phyloP scores from a whole-genome alignment of 2,113 vertebrate genomes.

The Capreolus pygargus region DNA sequence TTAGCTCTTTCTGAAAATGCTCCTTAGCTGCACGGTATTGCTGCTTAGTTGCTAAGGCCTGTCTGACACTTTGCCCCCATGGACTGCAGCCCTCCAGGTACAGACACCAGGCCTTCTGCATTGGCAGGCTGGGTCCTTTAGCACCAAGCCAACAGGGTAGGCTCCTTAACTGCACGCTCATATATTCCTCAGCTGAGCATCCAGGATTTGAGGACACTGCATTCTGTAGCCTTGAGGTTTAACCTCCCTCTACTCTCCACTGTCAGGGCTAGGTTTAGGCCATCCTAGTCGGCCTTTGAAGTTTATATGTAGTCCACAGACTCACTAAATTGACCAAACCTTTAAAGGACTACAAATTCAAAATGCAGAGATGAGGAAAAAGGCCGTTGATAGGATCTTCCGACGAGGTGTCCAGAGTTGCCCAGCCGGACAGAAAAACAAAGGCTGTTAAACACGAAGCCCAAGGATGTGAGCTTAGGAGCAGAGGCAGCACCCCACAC shows the following conservation, averaged over 20 bases:
- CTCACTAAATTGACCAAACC: not conserved
- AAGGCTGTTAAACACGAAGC: not conserved
- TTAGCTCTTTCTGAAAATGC: not conserved
- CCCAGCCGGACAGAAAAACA: not conserved
- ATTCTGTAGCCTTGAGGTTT: not conserved
- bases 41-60: not conserved
- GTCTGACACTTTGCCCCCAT: not conserved
- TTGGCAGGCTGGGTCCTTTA: not conserved
- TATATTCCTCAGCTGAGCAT: not conserved
- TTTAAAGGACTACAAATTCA: not conserved
- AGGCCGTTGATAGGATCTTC: not conserved
- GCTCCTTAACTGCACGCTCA: not conserved
- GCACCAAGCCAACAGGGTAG: accelerated
- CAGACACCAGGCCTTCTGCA: not conserved
- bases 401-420: not conserved
- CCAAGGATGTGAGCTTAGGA: not conserved
- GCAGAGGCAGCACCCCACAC: not conserved
- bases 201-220: not conserved
- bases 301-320: not conserved
- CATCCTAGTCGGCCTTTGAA: not conserved
- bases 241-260: not conserved
- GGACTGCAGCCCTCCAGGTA: not conserved
- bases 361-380: not conserved
- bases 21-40: not conserved
- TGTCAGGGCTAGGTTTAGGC: not conserved